Percentiles rank a stretch among this genome's conserved stretches.
phyloP scores from a whole-genome alignment of 1,140 invertebrate genomes.

The Drosophila baimaii region DNA sequence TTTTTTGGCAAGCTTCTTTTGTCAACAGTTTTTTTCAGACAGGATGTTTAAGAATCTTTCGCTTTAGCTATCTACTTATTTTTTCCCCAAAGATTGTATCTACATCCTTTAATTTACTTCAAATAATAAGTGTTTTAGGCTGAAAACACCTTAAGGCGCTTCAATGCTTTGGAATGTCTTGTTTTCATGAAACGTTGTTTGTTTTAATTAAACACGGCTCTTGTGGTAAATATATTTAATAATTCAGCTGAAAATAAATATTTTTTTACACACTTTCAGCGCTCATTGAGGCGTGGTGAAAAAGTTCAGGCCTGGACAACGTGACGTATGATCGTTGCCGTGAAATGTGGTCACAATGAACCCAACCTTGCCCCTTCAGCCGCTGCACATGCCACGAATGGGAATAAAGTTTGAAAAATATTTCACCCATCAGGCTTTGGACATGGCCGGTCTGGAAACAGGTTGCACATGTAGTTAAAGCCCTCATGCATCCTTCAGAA shows the following conservation, averaged over 20 bases:
- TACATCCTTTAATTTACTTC: neutral
- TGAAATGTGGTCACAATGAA: conserved; percentile 53
- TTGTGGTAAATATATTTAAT: neutral
- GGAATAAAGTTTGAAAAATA: conserved; percentile 68
- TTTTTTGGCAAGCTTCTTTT: conserved; percentile 8
- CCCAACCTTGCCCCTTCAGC: conserved; percentile 21
- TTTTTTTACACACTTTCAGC: conserved; percentile 6
- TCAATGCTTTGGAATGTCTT: no score
- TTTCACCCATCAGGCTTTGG: conserved; percentile 54
- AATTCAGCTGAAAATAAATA: neutral
- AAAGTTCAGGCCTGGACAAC: conserved; percentile 34
- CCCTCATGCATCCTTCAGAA: conserved; percentile 40
- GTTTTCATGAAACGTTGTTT: neutral
- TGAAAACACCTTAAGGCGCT: no score
- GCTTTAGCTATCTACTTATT: neutral
- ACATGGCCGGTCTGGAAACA: conserved; percentile 27
- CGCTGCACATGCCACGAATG: conserved; percentile 47
- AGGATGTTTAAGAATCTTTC: conserved; percentile 16
- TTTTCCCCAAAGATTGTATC: neutral
- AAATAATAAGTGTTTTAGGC: neutral
- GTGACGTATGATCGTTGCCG: conserved; percentile 50
- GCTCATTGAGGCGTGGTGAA: conserved; percentile 28
- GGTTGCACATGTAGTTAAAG: conserved; percentile 63
- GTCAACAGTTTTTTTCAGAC: conserved; percentile 22
- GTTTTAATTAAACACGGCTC: no score